phyloP scores from a whole-genome alignment of 1,140 invertebrate genomes.

The Aphelenchoides besseyi region DNA sequence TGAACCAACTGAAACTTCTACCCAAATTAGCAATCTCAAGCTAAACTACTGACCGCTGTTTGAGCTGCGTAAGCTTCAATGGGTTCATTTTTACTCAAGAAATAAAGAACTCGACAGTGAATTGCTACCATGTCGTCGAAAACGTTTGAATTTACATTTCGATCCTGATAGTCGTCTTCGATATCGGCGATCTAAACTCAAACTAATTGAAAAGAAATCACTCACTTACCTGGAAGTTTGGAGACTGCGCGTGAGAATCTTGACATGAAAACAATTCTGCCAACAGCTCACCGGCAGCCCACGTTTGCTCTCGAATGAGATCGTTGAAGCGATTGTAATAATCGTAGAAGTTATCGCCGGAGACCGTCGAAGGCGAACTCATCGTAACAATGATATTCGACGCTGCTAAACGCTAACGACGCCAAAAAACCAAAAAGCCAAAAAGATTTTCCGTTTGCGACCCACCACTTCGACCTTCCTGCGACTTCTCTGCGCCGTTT shows the following conservation, averaged over 20 bases:
- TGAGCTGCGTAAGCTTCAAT: constrained; percentile 38
- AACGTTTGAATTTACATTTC: constrained; percentile 33
- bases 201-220: background rate
- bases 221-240: constrained; percentile 31
- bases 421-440: background rate
- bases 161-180: constrained; percentile 37
- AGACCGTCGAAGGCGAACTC: background rate
- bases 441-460: too few relatives aligned
- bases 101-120: constrained; percentile 39
- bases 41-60: constrained; percentile 35
- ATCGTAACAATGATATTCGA: background rate
- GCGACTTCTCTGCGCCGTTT: too few relatives aligned
- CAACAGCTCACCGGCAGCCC: constrained; percentile 33
- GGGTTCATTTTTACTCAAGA: constrained; percentile 31
- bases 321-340: constrained; percentile 36
- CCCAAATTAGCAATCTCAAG: constrained; percentile 8
- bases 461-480: too few relatives aligned
- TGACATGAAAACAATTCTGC: constrained; percentile 35
- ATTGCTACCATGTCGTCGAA: constrained; percentile 48
- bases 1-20: constrained; percentile 38
- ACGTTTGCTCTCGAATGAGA: constrained; percentile 28
- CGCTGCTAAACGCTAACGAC: background rate
- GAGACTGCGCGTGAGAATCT: constrained; percentile 31
- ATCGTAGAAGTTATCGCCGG: constrained; percentile 32
- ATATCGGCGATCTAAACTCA: constrained; percentile 37